Evolutionary conservation across 2,888 invertebrate genomes (phyloP), one percentile per base, ranked within the genome.

Genomic region (Dione juno): DNA sequence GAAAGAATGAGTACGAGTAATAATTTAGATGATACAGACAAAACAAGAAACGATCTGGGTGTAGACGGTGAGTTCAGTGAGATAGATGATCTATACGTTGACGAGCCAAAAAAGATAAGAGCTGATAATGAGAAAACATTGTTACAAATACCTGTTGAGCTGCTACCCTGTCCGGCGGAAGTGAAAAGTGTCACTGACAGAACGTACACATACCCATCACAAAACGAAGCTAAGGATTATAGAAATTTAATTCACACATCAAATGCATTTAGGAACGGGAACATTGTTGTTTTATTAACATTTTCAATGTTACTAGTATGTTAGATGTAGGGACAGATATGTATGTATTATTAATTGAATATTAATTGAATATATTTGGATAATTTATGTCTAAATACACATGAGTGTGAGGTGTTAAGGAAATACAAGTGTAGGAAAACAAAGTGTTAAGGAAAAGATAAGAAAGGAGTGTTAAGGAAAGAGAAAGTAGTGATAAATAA

Each of bases 141-240:
- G 70, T 90, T 94, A 65, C 93, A 94, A 78, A 93, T 95, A 70
- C 94, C 94, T 1, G 90, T 94, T 3, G 94, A 95, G 76, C 86
- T 91, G 67, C 84, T 95, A 68, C 95, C 95, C 21, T 95, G 95
- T 80, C 94, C 95, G 67, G 94, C 94, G 74, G 94, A 94, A 66
- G 86, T 94, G n/a, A 94, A 94, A 79, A 95, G 94, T 79, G 94
- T 95, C 59, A 95, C 95, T 21, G 95, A 95, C 75, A 84, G 90
- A 69, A 93, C 92, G 3, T 93, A 92, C 75, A 93, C 92, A 57
- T 88, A 94, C 79, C 94, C 94, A 7, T 90, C 94, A 48, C 95
- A 94, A 76, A 94, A 94, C 69, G 94, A 93, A 78, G 92, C 92
- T 3, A 93, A 92, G 79, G 92, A 93, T 85, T 93, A 91, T 74